Conservation (phyloP, 2,113 vertebrate genomes). For the Notiomystis cincta region DNA sequence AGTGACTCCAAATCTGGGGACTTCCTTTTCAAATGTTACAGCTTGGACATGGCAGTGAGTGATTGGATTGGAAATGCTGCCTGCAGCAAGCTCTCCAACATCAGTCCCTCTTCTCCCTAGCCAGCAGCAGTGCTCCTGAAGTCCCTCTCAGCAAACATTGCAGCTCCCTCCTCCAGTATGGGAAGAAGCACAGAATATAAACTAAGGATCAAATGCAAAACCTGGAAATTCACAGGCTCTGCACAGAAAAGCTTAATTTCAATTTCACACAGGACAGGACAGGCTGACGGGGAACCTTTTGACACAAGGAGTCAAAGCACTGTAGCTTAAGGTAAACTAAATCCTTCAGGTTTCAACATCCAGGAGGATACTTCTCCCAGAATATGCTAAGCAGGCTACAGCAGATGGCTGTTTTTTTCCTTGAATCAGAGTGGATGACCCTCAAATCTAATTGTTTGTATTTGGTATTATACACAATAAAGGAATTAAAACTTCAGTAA, state of each 20-base stretch:
- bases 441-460: neutral
- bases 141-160: neutral
- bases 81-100: neutral
- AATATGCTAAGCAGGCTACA: neutral
- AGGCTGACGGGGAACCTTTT: neutral
- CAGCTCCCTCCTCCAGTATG: neutral
- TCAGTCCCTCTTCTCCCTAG: neutral
- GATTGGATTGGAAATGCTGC: neutral
- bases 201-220: neutral
- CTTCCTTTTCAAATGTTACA: neutral
- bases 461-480: neutral
- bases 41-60: neutral
- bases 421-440: neutral
- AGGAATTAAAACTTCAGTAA: neutral
- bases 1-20: neutral
- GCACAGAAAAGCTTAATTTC: neutral
- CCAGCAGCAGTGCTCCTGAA: neutral
- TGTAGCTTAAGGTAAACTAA: neutral
- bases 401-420: neutral
- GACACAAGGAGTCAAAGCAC: neutral
- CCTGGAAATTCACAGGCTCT: neutral
- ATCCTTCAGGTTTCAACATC: neutral
- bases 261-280: neutral
- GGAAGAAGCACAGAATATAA: neutral
- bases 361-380: neutral